These are phyloP conservation scores for Cosmia trapezina DNA, from an alignment of 2,888 invertebrate genomes.

Conservation along the genomic window DNA sequence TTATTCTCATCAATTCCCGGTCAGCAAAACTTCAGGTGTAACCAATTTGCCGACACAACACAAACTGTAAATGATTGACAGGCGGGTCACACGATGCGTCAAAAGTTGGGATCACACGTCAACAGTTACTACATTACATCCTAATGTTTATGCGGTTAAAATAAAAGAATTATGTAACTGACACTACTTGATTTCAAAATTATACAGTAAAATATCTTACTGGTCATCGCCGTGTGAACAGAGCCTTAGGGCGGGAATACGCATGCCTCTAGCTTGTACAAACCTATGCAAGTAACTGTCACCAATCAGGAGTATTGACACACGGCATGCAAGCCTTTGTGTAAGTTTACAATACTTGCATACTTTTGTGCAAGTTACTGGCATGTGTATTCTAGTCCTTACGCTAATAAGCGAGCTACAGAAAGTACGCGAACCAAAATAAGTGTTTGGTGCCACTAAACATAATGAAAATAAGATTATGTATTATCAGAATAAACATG, in stretches of 20 bases:
- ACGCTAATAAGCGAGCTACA: slow-evolving; percentile 37
- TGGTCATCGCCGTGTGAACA: not conserved
- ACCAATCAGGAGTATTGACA: no score
- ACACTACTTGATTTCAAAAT: not conserved
- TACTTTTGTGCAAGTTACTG: no score
- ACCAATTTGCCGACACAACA: slow-evolving; percentile 15
- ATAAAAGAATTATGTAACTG: not conserved
- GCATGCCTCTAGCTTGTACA: no score
- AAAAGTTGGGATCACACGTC: not conserved
- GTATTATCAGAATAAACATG: slow-evolving; percentile 13
- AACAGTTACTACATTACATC: not conserved
- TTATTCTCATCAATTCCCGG: slow-evolving; percentile 2
- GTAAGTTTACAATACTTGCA: no score
- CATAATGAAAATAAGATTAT: slow-evolving; percentile 12
- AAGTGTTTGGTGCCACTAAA: slow-evolving; percentile 43
- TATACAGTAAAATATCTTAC: not conserved
- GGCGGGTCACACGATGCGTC: slow-evolving; percentile 2
- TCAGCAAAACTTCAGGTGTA: slow-evolving; percentile 1
- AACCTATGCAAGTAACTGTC: no score
- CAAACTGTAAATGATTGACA: slow-evolving; percentile 2
- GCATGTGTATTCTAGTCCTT: not conserved
- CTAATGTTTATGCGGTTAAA: not conserved
- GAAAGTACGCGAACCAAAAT: slow-evolving; percentile 31
- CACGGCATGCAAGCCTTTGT: no score
- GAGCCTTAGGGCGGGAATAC: no score